phyloP scores from a whole-genome alignment of 2,113 vertebrate genomes.

The Phainopepla nitens region DNA sequence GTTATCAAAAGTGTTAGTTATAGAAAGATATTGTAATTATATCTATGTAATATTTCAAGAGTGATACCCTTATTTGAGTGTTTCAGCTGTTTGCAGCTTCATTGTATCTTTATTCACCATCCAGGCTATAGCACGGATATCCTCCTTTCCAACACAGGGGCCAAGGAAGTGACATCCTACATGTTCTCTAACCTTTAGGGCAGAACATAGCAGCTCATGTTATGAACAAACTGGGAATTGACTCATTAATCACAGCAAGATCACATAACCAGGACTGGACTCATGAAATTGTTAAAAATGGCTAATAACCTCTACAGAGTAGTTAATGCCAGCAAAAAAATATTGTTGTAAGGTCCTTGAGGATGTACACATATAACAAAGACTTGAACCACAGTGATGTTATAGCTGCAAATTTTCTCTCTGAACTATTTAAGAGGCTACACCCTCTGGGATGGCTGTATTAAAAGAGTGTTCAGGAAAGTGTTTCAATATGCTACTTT shows the following conservation, averaged over 20 bases:
- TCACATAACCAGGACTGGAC: neutral
- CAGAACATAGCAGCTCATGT: neutral
- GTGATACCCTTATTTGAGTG: neutral
- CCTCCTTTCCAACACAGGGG: neutral
- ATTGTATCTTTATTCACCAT: neutral
- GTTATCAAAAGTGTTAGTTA: constrained; percentile 5
- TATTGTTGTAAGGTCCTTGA: neutral
- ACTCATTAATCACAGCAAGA: neutral
- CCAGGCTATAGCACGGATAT: neutral
- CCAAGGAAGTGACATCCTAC: neutral
- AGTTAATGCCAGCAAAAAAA: neutral
- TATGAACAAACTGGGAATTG: neutral
- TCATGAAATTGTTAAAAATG: neutral
- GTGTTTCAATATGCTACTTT: neutral
- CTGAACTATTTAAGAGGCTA: neutral
- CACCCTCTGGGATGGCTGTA: neutral
- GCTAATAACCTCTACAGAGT: neutral
- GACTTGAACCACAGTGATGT: neutral
- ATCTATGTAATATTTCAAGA: neutral
- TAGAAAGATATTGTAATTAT: neutral
- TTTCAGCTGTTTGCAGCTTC: neutral
- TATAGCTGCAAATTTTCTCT: neutral
- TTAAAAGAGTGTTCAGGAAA: neutral
- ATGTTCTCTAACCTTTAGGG: neutral
- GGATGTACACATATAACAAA: neutral